Percentiles rank a stretch among this genome's conserved stretches.
phyloP scores from a whole-genome alignment of 2,113 vertebrate genomes.

The Actenoides hombroni region DNA sequence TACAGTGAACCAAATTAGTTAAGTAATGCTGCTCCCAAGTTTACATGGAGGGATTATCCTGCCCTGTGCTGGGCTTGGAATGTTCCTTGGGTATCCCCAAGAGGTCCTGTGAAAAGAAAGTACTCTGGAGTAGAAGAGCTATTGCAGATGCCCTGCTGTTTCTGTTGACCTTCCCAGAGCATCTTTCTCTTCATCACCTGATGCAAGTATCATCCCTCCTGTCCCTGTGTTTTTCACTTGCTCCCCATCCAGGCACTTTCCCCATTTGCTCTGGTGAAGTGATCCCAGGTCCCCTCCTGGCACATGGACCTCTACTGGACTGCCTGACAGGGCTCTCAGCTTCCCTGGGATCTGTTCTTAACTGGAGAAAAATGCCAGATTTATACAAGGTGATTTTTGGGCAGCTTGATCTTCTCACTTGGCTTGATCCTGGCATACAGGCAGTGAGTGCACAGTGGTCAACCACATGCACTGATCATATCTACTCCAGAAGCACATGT shows the following conservation, averaged over 20 bases:
- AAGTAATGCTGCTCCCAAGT: background rate
- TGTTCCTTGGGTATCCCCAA: background rate
- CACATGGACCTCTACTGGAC: background rate
- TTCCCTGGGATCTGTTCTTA: background rate
- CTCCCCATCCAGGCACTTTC: background rate
- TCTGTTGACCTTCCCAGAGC: background rate
- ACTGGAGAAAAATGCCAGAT: background rate
- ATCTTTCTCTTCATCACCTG: background rate
- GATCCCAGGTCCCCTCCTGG: background rate
- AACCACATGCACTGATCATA: rapidly evolving
- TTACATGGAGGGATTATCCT: background rate
- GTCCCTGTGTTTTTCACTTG: background rate
- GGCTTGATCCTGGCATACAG: background rate
- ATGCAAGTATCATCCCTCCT: background rate
- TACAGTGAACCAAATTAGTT: background rate
- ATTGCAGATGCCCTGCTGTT: background rate
- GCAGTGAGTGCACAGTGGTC: no score
- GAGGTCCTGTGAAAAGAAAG: background rate
- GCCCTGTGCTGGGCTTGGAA: background rate
- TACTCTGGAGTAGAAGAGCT: background rate
- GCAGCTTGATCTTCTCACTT: background rate
- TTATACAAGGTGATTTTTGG: background rate
- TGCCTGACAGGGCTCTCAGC: background rate
- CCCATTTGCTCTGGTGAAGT: background rate
- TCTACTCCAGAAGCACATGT: background rate